A percentile compares a stretch with the other conserved stretches of the same genome.
Conservation (phyloP, 2,888 invertebrate species). For the Cryptocephalus moraei region DNA sequence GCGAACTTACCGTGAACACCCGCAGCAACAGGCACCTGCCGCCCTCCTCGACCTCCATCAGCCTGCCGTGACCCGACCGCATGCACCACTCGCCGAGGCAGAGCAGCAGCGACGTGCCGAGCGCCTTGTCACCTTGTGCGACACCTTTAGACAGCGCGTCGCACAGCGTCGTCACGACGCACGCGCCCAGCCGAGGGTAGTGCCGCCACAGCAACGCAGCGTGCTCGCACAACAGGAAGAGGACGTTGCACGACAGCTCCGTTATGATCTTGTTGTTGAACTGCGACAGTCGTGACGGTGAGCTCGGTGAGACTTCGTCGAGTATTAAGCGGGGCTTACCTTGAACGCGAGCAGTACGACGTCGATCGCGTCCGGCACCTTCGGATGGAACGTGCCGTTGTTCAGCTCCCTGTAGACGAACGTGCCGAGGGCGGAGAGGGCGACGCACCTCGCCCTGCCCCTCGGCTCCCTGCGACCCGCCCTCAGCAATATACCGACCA, state of each 20-base stretch:
- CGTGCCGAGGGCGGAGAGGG: slow-evolving; percentile 74
- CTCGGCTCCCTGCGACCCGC: slow-evolving; percentile 84
- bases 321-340: slow-evolving; percentile 38
- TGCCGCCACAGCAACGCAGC: slow-evolving; percentile 57
- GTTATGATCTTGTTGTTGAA: slow-evolving; percentile 72
- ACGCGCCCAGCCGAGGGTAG: slow-evolving; percentile 56
- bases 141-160: slow-evolving; percentile 33
- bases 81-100: slow-evolving; percentile 93
- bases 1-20: slow-evolving; percentile 65
- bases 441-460: slow-evolving; percentile 79
- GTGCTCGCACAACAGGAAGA: slow-evolving; percentile 70
- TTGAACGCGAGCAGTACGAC: slow-evolving; percentile 58
- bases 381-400: slow-evolving; percentile 51
- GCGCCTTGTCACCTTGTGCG: slow-evolving; percentile 61
- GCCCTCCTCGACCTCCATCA: slow-evolving; percentile 46
- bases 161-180: slow-evolving; percentile 47
- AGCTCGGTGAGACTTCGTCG: neutral
- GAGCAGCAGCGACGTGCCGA: slow-evolving; percentile 72
- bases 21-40: slow-evolving; percentile 47
- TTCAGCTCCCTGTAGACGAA: slow-evolving; percentile 58
- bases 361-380: slow-evolving; percentile 56
- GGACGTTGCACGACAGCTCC: slow-evolving; percentile 73
- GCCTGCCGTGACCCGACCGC: slow-evolving; percentile 59
- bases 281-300: slow-evolving; percentile 35
- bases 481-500: slow-evolving; percentile 75